These are phyloP conservation scores for Clistopyga incitator DNA, from an alignment of 2,888 invertebrate species.

Conservation along the genomic window DNA sequence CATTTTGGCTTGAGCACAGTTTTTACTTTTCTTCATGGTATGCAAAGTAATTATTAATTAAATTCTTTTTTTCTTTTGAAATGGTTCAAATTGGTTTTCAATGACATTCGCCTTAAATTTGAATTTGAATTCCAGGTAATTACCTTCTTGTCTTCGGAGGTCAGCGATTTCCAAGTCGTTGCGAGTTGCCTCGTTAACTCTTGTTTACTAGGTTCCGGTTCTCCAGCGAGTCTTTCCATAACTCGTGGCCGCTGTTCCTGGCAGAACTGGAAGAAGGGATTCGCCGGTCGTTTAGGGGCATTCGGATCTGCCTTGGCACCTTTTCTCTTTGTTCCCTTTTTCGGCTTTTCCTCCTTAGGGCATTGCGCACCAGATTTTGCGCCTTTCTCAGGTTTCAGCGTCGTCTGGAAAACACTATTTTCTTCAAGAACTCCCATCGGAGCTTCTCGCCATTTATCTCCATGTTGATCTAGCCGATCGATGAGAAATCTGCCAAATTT, in stretches of 20 bases:
- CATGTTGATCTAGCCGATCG: conserved; percentile 89
- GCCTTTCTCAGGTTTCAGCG: conserved; percentile 79
- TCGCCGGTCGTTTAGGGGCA: conserved; percentile 92
- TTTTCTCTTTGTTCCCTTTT: conserved; percentile 87
- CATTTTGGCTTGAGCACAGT: no score
- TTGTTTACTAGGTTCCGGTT: conserved; percentile 90
- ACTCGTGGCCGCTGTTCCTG: conserved; percentile 91
- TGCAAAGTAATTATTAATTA: no score
- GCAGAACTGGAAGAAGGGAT: conserved; percentile 93
- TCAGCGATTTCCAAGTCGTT: conserved; percentile 90
- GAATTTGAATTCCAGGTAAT: neutral
- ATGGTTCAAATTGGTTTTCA: no score
- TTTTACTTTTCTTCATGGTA: no score
- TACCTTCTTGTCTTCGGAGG: conserved; percentile 90
- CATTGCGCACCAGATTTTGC: conserved; percentile 73
- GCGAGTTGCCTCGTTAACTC: conserved; percentile 91
- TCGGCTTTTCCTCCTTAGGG: conserved; percentile 80
- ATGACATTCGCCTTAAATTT: conserved; percentile 1
- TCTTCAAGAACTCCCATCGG: conserved; percentile 86
- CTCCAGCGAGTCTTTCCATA: conserved; percentile 88
- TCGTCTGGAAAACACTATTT: conserved; percentile 80
- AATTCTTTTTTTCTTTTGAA: no score
- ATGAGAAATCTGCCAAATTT: conserved; percentile 86
- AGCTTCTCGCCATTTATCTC: conserved; percentile 89
- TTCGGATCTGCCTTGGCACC: conserved; percentile 89